Percentiles rank a stretch among this genome's conserved stretches.
Conservation (phyloP, 2,113 vertebrate species). For the Trogon melanurus region DNA sequence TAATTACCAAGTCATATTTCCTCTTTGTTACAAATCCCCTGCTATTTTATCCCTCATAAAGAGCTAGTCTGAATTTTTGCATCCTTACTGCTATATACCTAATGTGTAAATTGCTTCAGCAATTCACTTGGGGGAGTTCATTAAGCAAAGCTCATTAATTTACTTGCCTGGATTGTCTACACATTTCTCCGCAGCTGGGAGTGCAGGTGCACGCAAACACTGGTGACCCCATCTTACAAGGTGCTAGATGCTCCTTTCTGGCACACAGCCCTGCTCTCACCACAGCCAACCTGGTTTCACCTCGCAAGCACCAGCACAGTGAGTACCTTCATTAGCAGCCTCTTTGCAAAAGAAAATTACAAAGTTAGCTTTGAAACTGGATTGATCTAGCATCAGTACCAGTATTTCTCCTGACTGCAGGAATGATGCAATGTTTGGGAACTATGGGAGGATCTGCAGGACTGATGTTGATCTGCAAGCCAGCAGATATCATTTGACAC, state of each 20-base stretch:
- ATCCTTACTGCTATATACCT: not conserved
- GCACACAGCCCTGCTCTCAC: not conserved
- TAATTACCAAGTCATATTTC: constrained; percentile 18
- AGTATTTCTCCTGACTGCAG: not conserved
- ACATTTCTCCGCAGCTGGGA: not conserved
- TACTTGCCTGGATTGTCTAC: not conserved
- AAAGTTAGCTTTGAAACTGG: not conserved
- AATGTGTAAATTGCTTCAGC: not conserved
- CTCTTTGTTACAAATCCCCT: not conserved
- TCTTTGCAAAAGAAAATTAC: not conserved
- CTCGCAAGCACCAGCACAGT: not conserved
- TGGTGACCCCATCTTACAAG: not conserved
- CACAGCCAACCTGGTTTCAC: not conserved
- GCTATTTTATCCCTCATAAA: not conserved
- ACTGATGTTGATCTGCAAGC: not conserved
- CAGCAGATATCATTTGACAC: not conserved
- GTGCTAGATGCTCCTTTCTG: not conserved
- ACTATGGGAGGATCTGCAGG: not conserved
- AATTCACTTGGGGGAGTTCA: not conserved
- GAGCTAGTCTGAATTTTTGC: not conserved
- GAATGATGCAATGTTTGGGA: not conserved
- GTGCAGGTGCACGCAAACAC: not conserved
- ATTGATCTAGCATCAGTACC: not conserved
- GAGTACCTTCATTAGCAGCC: not conserved
- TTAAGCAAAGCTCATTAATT: constrained; percentile 25